Base-by-base conservation (phyloP, 2,888 invertebrate species). In the Xestia ashworthii region DNA sequence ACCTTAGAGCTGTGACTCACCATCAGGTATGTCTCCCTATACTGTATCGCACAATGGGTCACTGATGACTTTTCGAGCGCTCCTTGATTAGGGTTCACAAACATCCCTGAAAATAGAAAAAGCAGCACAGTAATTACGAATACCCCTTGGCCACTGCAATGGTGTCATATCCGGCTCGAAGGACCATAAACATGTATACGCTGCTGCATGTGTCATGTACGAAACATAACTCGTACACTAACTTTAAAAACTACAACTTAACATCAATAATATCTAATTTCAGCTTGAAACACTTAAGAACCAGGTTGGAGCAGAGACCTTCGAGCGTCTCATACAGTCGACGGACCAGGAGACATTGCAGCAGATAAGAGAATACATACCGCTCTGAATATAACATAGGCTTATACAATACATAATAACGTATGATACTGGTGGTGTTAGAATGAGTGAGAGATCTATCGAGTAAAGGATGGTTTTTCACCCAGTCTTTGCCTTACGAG, bases 281-380 rank as follows among this genome's bases (percentile, higher is more conserved):
- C 96, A 98, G 98, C 93, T 98, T 86, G 97, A 97, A 83, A 97
- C 97, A 32, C 95, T 99, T 80, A 98, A 98, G 90, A 97, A 97
- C 80, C 98, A 98, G 93, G 95, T 98, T n/a, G 99, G 99, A 1
- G 97, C 97, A n/a, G 97, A 97, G 68, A 97, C 97, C 16, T 99
- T 98, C 93, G 97, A 98, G 78, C 98, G 98, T 77, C 95, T 99
- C 73, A 95, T 99, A 90, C 97, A 97, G 74, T 97, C 97, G 5
- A 97, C 98, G 0, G 98, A 98, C 89, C 97, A 97, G 5, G 98
- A 98, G 86, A 98, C 98, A 3, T 94, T 98, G 89, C 97, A 97
- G 81, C 98, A 98, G 92, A 97, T 98, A 81, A 96, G 97, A 90
- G 97, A 97, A 90, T 98, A 97, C 84, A 94, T 97, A 90, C 95